Base-by-base conservation (phyloP, 2,888 invertebrate genomes). In the Epistrophe eligans region DNA sequence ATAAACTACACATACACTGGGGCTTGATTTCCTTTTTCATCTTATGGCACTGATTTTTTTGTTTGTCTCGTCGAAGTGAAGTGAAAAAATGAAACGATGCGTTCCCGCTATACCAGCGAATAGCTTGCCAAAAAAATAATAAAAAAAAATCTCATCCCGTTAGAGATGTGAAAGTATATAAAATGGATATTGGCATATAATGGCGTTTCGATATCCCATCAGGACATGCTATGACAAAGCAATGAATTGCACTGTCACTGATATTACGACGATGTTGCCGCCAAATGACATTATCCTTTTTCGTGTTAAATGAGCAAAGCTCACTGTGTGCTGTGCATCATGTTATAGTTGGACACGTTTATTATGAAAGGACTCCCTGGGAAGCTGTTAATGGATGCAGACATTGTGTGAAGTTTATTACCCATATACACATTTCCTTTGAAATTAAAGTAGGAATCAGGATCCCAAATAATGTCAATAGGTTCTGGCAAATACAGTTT, bases 1-100 rank as follows among this genome's bases (percentile, higher is more conserved):
- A 92, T 91, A 91, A 92, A 92, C 91, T 91, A 24, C 3, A 24
- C 3, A 24, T 24, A 91, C 48, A 60, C 38, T 48, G 9, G 74
- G 73, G 64, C 38, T 79, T 82, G 87, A 77, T 87, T 82, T 79
- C 58, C 76, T 76, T 72, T 82, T 48, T 76, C 79, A 76, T 74
- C 71, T 70, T 73, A 73, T 84, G 81, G 77, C 38, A 58, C 43
- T 62, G 57, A 35, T 60, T 32, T 45, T 87, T 64, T 19, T 4
- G 3, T 62, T 15, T 43, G 0, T 45, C 19, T 81, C 62, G 11
- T 38, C 48, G 40, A 74, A 70, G 43, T 57, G 40, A 74, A 70
- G 43, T 57, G 40, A 72, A 84, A 80, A 79, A 73, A 70, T 70
- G 55, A 85, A 80, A 74, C 73, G n/a, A 81, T 85, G 85, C 85